These are phyloP conservation scores for Trichonephila inaurata DNA, from an alignment of 1,140 invertebrate species.

Conservation along the genomic window DNA sequence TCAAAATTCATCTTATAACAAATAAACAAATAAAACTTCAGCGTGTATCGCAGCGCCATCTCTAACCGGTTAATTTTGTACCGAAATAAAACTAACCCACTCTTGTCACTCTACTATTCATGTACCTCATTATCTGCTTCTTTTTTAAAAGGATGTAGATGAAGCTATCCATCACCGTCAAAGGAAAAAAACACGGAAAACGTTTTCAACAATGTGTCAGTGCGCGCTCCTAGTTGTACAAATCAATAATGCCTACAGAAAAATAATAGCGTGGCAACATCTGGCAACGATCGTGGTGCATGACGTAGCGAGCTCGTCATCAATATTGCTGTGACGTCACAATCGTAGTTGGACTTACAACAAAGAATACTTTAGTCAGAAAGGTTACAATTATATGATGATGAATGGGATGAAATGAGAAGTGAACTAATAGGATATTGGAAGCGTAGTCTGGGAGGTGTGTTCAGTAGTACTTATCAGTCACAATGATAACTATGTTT, in stretches of 20 bases:
- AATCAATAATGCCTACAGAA: constrained; percentile 43
- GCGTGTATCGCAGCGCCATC: too few relatives aligned
- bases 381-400: constrained; percentile 17
- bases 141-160: neutral
- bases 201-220: constrained; percentile 40
- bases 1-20: too few relatives aligned
- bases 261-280: constrained; percentile 59
- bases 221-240: neutral
- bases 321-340: constrained; percentile 48
- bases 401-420: constrained; percentile 41
- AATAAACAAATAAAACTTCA: too few relatives aligned
- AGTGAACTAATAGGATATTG: neutral
- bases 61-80: neutral
- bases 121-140: neutral
- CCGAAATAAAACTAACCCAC: neutral
- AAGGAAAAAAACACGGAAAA: constrained; percentile 55
- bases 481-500: too few relatives aligned
- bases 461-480: neutral
- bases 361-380: neutral
- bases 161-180: constrained; percentile 42
- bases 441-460: neutral
- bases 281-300: constrained; percentile 56
- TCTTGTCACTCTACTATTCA: neutral
- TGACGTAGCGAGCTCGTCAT: constrained; percentile 24
- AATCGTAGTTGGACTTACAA: neutral